Evolutionary conservation across 2,888 invertebrate genomes (phyloP), one percentile per base, ranked within the genome.

Genomic region (Cephonodes hylas): DNA sequence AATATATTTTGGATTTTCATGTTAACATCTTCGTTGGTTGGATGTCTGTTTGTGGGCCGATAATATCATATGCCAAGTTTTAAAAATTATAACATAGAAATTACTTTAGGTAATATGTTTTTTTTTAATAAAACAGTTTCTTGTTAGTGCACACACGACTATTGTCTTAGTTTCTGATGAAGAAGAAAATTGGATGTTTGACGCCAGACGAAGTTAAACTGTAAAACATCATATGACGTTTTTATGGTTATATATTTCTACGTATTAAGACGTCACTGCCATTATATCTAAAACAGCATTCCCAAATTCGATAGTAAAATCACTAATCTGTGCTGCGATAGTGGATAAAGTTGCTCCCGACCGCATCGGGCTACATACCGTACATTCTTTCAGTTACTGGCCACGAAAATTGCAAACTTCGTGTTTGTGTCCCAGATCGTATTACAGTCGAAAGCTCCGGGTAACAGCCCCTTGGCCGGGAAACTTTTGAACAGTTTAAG

Each of bases 401-500:
- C 53, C 53, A 53, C 53, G 53, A 53, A 53, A 53, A 53, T 53
- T 27, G 53, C 53, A 10, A 53, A 53, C 53, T 53, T 53, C 31
- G 53, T 53, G 48, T 53, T 53, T 53, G 53, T 31, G 53, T 31
- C 53, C 53, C 31, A 31, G 53, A 53, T 53, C 48, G 27, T 53
- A 53, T 53, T 27, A 31, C 53, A 31, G 31, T 53, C 59, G 31
- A 27, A 31, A 53, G 53, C 45, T 38, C 31, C 53, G 31, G 31
- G 31, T 31, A 53, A 18, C 27, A 53, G 18, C 53, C 31, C 31
- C 31, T 53, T n/a, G 61, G 45, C 59, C 63, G 66, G 56, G 25
- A 25, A 77, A 75, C 69, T 76, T 75, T 70, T 66, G 71, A 74
- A 67, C 70, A 65, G 66, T 66, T 67, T 59, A 67, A 62, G 58